phyloP scores from a whole-genome alignment of 2,797 vertebrate species.

The Chelmon rostratus region DNA sequence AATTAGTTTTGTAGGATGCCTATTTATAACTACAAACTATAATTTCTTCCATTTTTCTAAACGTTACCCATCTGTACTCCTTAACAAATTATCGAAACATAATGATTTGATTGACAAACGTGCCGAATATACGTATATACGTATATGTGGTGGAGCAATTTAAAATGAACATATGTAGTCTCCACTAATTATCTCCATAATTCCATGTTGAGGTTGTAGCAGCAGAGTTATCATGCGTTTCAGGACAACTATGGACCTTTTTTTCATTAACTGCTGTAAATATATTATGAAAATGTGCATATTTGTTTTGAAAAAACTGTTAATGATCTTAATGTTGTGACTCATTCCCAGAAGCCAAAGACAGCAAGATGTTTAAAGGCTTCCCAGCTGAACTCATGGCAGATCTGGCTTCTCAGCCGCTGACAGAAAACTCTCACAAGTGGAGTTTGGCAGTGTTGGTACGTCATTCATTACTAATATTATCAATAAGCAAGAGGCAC shows the following conservation, averaged over 20 bases:
- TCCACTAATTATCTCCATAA: not conserved
- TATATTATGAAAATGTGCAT: not conserved
- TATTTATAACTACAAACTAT: not conserved
- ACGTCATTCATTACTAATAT: not conserved
- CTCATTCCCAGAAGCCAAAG: slow-evolving; percentile 76
- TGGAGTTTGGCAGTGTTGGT: slow-evolving; percentile 92
- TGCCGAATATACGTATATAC: not conserved
- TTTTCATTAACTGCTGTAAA: not conserved
- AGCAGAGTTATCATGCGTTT: not conserved
- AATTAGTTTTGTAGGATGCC: too few relatives aligned
- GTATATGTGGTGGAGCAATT: not conserved
- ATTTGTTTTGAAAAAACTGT: not conserved
- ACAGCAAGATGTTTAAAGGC: slow-evolving; percentile 88
- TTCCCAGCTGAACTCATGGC: slow-evolving; percentile 88
- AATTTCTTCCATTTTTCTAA: not conserved
- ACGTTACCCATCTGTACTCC: not conserved
- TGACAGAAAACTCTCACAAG: slow-evolving; percentile 91
- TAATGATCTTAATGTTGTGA: not conserved
- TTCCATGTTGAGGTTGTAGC: too few relatives aligned
- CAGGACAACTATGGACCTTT: not conserved
- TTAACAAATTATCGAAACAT: not conserved
- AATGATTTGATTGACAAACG: not conserved
- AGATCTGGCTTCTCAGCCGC: slow-evolving; percentile 82
- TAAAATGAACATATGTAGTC: too few relatives aligned
- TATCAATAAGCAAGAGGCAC: too few relatives aligned